Base-by-base conservation (phyloP, 23 tunicate genomes). In the Halocynthia aurantium region DNA sequence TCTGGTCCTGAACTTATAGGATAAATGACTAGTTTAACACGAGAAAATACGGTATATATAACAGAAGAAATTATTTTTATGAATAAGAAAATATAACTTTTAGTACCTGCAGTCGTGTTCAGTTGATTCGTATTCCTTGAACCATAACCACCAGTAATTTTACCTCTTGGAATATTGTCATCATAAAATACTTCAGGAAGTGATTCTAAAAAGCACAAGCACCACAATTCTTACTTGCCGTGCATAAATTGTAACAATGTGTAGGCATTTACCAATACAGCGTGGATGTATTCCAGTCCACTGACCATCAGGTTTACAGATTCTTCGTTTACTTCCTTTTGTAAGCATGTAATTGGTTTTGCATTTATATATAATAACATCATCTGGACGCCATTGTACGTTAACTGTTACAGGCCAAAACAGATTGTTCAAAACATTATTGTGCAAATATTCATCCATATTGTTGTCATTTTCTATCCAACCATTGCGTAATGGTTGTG, bases 271-370 rank as follows among this genome's bases (percentile, higher is more conserved):
- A 65, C 70, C 49, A 65, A 65, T 49, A 49, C 70, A 65, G 22
- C 70, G 22, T 2, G 70, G 70, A 10, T 65, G 70, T 0, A 20
- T 65, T 15, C 70, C 70, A 65, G 70, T 65, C 70, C 70, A 65
- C 19, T 40, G 22, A 20, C 70, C 70, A 65, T 65, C 70, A 9
- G 70, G 1, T 11, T 65, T 65, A 65, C 70, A 65, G 6, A 65
- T 15, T 10, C 70, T 11, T 9, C 70, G 70, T 65, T 65, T 65
- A 49, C 70, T 65, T 65, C 70, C 70, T 20, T 40, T 8, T 10
- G 31, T 49, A 9, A 65, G 31, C 5, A 20, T 49, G 70, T 65
- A 15, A 15, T 65, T 65, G 49, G 22, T 65, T 49, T 20, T 9
- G 19, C 70, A 65, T 10, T 15, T 40, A 15, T 65, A 65, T 10